Evolutionary conservation across 2,113 vertebrate genomes (phyloP).

Genomic region (Guaruba guarouba): DNA sequence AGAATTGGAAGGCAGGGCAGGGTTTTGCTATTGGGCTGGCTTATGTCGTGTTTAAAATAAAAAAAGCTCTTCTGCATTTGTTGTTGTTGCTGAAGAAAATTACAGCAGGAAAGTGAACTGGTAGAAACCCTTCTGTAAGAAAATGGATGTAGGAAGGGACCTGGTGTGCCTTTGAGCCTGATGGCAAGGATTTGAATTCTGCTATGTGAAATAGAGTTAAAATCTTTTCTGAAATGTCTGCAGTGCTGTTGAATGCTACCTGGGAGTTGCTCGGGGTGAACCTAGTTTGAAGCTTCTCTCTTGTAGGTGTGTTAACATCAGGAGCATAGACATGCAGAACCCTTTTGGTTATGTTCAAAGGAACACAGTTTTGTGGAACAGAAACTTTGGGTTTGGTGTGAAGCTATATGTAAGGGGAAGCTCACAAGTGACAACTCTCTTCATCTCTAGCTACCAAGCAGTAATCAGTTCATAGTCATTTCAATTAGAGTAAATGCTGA

Average conservation of each 20-base stretch:
- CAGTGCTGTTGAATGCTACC: background rate
- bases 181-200: background rate
- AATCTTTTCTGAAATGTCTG: background rate
- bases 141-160: background rate
- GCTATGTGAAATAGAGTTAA: background rate
- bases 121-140: background rate
- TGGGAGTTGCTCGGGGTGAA: background rate
- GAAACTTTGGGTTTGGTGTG: background rate
- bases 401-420: background rate
- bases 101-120: background rate
- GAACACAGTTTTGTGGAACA: background rate
- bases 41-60: background rate
- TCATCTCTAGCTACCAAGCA: background rate
- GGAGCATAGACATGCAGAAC: background rate
- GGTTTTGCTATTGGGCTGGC: background rate
- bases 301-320: background rate
- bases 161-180: background rate
- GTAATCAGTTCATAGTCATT: background rate
- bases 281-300: background rate
- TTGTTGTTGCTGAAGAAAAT: background rate
- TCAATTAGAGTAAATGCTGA: background rate
- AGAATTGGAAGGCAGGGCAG: background rate
- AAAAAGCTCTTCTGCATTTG: background rate
- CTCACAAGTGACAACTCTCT: background rate
- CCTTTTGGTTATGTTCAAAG: background rate